phyloP scores from a whole-genome alignment of 2,888 invertebrate species.

The Caenorhabditis sp. region DNA sequence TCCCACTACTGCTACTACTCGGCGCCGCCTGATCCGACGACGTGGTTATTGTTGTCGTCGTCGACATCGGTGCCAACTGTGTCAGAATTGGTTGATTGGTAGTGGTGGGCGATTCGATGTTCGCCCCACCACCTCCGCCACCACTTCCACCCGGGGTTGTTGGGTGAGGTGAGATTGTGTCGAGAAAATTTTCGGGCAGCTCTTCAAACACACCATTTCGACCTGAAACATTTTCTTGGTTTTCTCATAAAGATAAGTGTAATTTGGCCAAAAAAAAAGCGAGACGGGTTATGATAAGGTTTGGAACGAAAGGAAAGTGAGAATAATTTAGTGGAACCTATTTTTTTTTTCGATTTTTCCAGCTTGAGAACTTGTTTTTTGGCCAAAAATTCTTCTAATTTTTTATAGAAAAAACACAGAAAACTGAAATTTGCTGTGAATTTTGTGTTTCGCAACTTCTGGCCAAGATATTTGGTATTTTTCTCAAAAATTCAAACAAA shows the following conservation, averaged over 20 bases:
- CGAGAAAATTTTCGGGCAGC: constrained; percentile 69
- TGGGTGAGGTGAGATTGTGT: constrained; percentile 65
- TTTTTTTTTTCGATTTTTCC: too few relatives aligned
- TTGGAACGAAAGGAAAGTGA: too few relatives aligned
- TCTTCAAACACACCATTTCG: constrained; percentile 58
- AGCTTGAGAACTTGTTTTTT: too few relatives aligned
- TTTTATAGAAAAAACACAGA: too few relatives aligned
- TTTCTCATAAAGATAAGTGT: too few relatives aligned
- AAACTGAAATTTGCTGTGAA: too few relatives aligned
- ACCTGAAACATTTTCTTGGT: constrained; percentile 9
- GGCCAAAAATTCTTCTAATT: too few relatives aligned
- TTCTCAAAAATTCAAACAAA: constrained; percentile 7
- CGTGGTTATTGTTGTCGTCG: constrained; percentile 52
- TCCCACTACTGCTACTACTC: constrained; percentile 3
- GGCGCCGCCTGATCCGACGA: neutral
- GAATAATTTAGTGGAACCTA: too few relatives aligned
- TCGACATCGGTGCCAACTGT: constrained; percentile 7
- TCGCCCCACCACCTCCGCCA: neutral
- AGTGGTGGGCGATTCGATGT: neutral
- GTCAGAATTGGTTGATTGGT: neutral
- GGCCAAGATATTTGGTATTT: too few relatives aligned
- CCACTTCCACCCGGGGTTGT: constrained; percentile 9
- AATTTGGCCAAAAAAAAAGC: too few relatives aligned
- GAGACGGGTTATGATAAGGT: too few relatives aligned
- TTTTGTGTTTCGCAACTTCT: too few relatives aligned